Evolutionary conservation across 2,797 vertebrate genomes (phyloP), one percentile per base, ranked within the genome.

Genomic region (Geotrypetes seraphini): DNA sequence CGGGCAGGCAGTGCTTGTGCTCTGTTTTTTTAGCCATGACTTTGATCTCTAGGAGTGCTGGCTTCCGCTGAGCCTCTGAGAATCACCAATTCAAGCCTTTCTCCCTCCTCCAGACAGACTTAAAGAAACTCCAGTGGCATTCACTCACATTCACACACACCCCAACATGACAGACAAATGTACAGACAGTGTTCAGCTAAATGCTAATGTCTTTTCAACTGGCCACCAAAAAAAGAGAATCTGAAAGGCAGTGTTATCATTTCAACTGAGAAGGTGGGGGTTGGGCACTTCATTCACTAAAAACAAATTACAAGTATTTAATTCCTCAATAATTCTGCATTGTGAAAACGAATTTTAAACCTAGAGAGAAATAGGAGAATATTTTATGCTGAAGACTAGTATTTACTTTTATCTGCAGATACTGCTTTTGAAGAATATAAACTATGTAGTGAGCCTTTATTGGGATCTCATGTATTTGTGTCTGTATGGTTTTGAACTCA

Each of bases 1-100:
- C n/a, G n/a, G 42, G 34, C 27, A 33, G 14, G 30, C 28, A 10
- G 28, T 19, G 16, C 12, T 24, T 38, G 36, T n/a, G 19, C 39
- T 50, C 31, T 45, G 37, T 52, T 52, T 40, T n/a, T 37, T 16
- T 49, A 43, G 35, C 49, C 50, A 41, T 31, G 55, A 44, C 61
- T 71, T 71, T 68, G 66, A 71, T 69, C 57, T 56, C 43, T 13
- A 12, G 22, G 26, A 39, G 50, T 39, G 44, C 41, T 57, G 54
- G 45, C 38, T 53, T 60, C 52, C 17, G 16, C 45, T 17, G 22
- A 37, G 18, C 41, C 41, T 39, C 37, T 18, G 14, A 31, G 45
- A 30, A 36, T 21, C 15, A 29, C 42, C 41, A 39, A 39, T 59
- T 61, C 42, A 68, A 43, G 36, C 39, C 32, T 20, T 11, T 21